Conservation (phyloP, 2,888 invertebrate species). For the Meiosimyza platycephala region DNA sequence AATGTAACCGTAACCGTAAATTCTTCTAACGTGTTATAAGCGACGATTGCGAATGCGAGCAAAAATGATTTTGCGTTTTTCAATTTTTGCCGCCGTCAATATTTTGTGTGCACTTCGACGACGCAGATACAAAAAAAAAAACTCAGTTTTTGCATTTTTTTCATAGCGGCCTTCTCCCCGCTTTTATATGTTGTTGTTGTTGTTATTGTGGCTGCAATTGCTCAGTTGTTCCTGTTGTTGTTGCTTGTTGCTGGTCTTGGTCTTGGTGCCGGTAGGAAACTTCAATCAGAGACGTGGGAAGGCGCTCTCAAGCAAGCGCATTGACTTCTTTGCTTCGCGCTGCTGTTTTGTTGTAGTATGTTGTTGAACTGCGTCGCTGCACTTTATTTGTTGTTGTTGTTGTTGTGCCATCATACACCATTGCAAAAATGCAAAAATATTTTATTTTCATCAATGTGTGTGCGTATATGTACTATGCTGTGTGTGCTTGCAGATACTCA, state of each 20-base stretch:
- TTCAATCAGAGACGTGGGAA: slow-evolving; percentile 16
- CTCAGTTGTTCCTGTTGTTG: background rate
- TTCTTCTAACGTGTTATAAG: slow-evolving; percentile 19
- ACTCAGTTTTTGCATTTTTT: background rate
- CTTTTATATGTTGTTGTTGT: slow-evolving; percentile 9
- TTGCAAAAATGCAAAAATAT: background rate
- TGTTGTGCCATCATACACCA: background rate
- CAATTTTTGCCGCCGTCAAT: slow-evolving; percentile 9
- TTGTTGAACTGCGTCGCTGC: slow-evolving; percentile 28
- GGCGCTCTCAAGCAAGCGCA: slow-evolving; percentile 28
- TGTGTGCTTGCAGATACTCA: too few species aligned
- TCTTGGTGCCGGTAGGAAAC: background rate
- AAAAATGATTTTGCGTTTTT: slow-evolving; percentile 12
- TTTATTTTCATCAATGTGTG: too few species aligned
- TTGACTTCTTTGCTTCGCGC: slow-evolving; percentile 6
- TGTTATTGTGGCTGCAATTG: background rate
- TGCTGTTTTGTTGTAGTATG: slow-evolving; percentile 12
- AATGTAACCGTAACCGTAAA: slow-evolving; percentile 5
- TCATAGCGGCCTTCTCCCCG: background rate
- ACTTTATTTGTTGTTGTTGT: slow-evolving; percentile 16
- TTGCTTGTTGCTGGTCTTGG: slow-evolving; percentile 3
- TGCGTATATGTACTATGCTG: too few species aligned
- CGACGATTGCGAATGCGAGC: slow-evolving; percentile 20
- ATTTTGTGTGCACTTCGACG: background rate
- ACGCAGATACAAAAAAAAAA: too few species aligned